These are phyloP conservation scores for Cataglyphis albicans DNA, from an alignment of 2,888 invertebrate species.

Conservation along the genomic window DNA sequence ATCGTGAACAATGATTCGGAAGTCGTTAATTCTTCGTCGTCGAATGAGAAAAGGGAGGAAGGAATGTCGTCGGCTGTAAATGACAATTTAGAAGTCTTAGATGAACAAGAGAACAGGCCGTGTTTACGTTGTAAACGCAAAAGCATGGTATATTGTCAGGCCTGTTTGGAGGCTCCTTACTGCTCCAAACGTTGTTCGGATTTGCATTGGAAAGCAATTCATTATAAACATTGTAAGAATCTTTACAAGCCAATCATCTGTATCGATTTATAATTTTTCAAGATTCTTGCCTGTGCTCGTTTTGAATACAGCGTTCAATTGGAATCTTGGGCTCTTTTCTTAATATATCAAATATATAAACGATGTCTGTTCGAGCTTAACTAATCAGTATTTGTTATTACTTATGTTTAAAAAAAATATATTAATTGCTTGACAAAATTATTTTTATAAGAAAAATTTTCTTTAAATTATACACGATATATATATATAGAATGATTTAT, in stretches of 20 bases:
- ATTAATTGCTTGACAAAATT: neutral
- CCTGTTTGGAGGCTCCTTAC: constrained; percentile 73
- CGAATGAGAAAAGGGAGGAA: no score
- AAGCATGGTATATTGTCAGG: constrained; percentile 69
- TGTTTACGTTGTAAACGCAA: constrained; percentile 70
- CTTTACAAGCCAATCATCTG: neutral
- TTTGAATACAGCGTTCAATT: neutral
- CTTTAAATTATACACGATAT: neutral
- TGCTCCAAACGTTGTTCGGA: constrained; percentile 71
- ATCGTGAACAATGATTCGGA: neutral
- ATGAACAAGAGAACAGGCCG: constrained; percentile 43
- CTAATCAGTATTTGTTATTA: constrained; percentile 57
- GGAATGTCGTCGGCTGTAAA: no score
- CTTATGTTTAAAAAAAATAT: neutral
- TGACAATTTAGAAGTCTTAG: constrained; percentile 13
- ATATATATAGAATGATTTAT: neutral
- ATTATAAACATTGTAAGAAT: constrained; percentile 70
- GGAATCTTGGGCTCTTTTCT: neutral
- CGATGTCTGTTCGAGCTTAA: neutral
- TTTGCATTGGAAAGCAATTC: constrained; percentile 69
- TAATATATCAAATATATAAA: neutral
- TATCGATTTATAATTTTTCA: neutral
- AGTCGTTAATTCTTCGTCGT: no score
- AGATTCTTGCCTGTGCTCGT: neutral
- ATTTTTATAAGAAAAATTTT: neutral